Percentiles rank a stretch among this genome's conserved stretches.
These are phyloP conservation scores for Anhinga anhinga DNA, from an alignment of 2,113 vertebrate genomes.

Conservation along the genomic window DNA sequence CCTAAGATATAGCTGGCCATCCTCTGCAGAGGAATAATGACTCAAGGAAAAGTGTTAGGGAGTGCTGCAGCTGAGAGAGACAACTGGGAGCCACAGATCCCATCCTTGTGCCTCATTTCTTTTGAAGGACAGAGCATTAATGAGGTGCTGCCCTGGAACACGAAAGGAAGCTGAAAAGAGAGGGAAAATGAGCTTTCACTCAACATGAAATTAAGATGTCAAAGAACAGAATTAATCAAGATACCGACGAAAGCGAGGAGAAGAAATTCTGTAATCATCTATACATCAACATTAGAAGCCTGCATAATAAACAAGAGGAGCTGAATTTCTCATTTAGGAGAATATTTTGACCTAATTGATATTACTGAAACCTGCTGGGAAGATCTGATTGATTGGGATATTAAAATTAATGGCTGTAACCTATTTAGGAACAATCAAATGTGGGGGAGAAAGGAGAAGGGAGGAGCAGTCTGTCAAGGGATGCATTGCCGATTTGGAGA, in stretches of 20 bases:
- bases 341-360: constrained; percentile 37
- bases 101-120: background rate
- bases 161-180: background rate
- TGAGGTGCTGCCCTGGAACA: background rate
- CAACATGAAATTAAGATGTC: constrained; percentile 3
- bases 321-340: constrained; percentile 13
- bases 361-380: constrained; percentile 5
- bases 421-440: background rate
- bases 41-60: background rate
- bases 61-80: background rate
- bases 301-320: constrained; percentile 27
- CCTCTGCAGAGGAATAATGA: constrained; percentile 20
- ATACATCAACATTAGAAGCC: background rate
- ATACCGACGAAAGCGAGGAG: background rate
- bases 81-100: background rate
- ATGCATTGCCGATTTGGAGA: background rate
- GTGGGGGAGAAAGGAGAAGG: background rate
- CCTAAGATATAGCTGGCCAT: background rate
- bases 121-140: constrained; percentile 21
- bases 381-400: constrained; percentile 8
- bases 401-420: constrained; percentile 17
- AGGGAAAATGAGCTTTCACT: constrained; percentile 39
- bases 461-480: background rate
- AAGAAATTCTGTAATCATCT: constrained; percentile 14
- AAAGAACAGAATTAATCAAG: constrained; percentile 38